Evolutionary conservation across 1,140 invertebrate species (phyloP).

Genomic region (Subanguina moxae): DNA sequence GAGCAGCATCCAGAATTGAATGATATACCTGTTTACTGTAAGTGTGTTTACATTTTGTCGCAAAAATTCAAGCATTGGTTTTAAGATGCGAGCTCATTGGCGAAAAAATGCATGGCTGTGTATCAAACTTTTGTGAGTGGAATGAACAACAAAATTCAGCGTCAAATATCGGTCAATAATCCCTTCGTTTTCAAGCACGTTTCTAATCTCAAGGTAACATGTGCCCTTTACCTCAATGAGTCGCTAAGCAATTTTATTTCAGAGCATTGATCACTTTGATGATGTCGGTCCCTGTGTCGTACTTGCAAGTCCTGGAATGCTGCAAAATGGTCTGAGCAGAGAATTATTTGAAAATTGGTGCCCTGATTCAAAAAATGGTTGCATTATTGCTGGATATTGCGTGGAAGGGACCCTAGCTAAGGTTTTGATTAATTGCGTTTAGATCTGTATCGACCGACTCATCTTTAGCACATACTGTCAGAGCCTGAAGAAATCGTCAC

Average conservation of each 20-base stretch:
- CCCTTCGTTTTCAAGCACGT: constrained; percentile 99
- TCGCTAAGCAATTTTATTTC: constrained; percentile 29
- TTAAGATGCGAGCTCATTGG: constrained; percentile 83
- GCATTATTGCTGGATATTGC: constrained; percentile 97
- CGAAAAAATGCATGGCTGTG: constrained; percentile 99
- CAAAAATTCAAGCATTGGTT: constrained; percentile 1
- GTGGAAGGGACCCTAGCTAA: constrained; percentile 97
- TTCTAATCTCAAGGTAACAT: constrained; percentile 84
- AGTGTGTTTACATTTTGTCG: constrained; percentile 2
- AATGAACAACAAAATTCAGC: constrained; percentile 93
- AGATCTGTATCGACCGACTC: neutral
- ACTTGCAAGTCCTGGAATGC: constrained; percentile 98
- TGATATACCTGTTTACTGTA: constrained; percentile 93
- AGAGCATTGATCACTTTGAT: constrained; percentile 98
- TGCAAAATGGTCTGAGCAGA: constrained; percentile 93
- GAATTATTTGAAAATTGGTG: constrained; percentile 99
- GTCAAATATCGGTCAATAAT: constrained; percentile 95
- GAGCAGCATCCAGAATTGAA: constrained; percentile 92
- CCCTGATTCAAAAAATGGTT: constrained; percentile 71
- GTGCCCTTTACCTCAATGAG: neutral
- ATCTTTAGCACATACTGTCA: constrained; percentile 70
- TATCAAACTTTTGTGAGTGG: constrained; percentile 99
- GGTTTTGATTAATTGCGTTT: constrained; percentile 52
- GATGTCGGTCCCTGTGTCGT: constrained; percentile 98
- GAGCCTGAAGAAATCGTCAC: constrained; percentile 96